Conservation (phyloP, 2,888 invertebrate genomes). For the Eurytoma adleriae region DNA sequence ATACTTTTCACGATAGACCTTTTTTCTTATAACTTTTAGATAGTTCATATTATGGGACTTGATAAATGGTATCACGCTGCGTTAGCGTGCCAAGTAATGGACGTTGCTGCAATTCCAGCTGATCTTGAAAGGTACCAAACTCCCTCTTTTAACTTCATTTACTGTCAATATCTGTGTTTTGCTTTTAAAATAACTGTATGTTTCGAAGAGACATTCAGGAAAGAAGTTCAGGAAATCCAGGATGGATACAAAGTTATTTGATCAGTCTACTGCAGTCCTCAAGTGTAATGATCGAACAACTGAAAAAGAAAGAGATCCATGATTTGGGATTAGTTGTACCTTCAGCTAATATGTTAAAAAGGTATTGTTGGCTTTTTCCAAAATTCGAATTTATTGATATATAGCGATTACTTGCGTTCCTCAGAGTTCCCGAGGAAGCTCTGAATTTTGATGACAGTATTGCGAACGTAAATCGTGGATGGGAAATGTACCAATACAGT, state of each 20-base stretch:
- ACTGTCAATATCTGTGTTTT: not conserved
- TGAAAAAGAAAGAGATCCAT: constrained; percentile 68
- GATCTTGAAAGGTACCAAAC: constrained; percentile 80
- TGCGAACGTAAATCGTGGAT: constrained; percentile 63
- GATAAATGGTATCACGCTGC: constrained; percentile 80
- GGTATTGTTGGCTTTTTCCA: constrained; percentile 54
- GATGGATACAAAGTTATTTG: constrained; percentile 83
- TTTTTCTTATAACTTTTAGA: constrained; percentile 56
- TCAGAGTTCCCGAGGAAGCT: not conserved
- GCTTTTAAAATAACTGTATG: not conserved
- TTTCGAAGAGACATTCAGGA: constrained; percentile 77
- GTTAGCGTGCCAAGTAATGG: constrained; percentile 81
- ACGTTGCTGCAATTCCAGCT: constrained; percentile 80
- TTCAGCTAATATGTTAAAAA: constrained; percentile 63
- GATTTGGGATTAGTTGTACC: constrained; percentile 69
- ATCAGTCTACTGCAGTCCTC: constrained; percentile 79
- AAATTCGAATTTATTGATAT: constrained; percentile 16
- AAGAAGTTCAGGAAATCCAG: constrained; percentile 81
- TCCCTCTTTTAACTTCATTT: not conserved
- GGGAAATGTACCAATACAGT: constrained; percentile 77
- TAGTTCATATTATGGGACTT: constrained; percentile 76
- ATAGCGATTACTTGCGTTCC: not conserved
- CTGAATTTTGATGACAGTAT: constrained; percentile 41
- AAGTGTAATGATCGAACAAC: constrained; percentile 76
- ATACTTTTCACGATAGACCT: not conserved